phyloP scores from a whole-genome alignment of 2,888 invertebrate species.

The Nemoura dubitans region DNA sequence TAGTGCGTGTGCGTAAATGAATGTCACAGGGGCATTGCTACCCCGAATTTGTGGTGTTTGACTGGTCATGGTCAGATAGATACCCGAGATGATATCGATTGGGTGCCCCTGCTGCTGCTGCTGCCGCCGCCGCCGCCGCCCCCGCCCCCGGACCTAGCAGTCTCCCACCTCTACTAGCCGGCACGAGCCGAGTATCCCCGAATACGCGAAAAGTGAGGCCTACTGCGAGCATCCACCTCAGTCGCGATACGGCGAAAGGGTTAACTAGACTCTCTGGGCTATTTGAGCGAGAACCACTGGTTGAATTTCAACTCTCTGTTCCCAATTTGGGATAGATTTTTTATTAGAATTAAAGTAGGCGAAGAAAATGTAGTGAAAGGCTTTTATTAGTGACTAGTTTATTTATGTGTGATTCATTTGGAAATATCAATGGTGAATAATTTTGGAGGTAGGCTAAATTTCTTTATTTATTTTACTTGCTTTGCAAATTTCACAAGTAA shows the following conservation, averaged over 20 bases:
- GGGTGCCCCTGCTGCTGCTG: neutral
- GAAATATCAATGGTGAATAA: neutral
- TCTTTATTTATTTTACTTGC: neutral
- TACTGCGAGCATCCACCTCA: neutral
- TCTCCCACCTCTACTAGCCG: neutral
- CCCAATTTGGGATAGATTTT: neutral
- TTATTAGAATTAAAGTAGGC: neutral
- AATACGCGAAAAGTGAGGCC: neutral
- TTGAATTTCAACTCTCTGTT: neutral
- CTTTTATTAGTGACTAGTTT: neutral
- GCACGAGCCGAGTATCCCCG: neutral
- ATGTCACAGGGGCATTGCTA: neutral
- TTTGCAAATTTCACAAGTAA: neutral
- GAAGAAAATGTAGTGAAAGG: neutral
- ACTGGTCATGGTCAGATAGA: neutral
- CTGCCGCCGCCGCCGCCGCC: neutral
- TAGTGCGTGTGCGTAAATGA: neutral
- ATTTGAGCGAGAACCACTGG: neutral
- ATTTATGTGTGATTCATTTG: neutral
- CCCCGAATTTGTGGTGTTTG: neutral
- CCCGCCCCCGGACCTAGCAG: neutral
- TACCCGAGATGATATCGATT: slow-evolving; percentile 12
- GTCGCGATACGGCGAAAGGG: neutral
- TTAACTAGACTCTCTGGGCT: neutral
- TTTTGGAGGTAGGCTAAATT: neutral